Evolutionary conservation across 2,113 vertebrate genomes (phyloP).

Genomic region (Gopherus flavomarginatus): DNA sequence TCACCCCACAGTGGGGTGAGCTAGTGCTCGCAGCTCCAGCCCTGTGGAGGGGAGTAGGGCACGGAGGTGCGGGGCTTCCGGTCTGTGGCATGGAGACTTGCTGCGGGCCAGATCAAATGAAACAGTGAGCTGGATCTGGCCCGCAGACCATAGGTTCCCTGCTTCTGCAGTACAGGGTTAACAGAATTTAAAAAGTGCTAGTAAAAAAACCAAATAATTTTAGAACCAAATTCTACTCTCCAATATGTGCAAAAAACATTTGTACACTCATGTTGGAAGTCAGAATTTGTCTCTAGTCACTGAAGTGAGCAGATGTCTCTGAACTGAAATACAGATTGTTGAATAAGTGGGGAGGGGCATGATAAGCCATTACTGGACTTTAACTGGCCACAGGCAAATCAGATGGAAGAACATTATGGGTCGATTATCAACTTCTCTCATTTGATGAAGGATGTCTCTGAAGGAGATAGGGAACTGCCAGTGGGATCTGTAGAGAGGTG

Average conservation of each 20-base stretch:
- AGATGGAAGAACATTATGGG: not conserved
- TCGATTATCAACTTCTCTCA: not conserved
- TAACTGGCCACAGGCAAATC: not conserved
- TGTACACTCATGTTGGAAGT: not conserved
- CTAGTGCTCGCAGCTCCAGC: too few species aligned
- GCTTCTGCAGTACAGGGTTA: not conserved
- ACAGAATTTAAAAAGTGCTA: not conserved
- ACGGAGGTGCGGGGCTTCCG: too few species aligned
- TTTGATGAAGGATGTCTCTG: not conserved
- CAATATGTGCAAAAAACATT: not conserved
- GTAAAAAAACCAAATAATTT: not conserved
- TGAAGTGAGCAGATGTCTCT: not conserved
- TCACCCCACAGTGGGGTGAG: too few species aligned
- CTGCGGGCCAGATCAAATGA: too few species aligned
- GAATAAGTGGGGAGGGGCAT: not conserved
- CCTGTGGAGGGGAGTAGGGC: too few species aligned
- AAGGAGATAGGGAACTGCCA: rapidly evolving
- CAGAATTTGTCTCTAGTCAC: not conserved
- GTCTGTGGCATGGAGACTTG: too few species aligned
- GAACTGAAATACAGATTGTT: not conserved
- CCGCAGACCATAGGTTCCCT: too few species aligned
- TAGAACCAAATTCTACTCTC: not conserved
- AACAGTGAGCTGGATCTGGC: too few species aligned
- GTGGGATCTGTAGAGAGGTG: not conserved
- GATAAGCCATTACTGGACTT: not conserved